Evolutionary conservation across 2,888 invertebrate species (phyloP).

Genomic region (Caenorhabditis doughertyi): DNA sequence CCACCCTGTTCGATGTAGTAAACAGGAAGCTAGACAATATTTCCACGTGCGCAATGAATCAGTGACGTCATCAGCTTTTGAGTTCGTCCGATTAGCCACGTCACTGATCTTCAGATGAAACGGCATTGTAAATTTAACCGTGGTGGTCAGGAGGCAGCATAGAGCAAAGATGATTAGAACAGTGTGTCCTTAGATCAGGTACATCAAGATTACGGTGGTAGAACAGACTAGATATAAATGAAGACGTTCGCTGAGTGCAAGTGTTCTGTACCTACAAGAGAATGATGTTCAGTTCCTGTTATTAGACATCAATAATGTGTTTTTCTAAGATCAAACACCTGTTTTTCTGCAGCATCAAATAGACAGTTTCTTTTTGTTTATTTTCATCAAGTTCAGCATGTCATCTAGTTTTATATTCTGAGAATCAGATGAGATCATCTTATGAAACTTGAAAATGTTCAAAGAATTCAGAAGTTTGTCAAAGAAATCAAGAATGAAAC

Average conservation of each 20-base stretch:
- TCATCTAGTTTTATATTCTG: neutral
- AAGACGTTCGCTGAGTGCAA: neutral
- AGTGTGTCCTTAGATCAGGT: conserved; percentile 11
- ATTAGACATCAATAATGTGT: conserved; percentile 8
- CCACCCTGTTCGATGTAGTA: conserved; percentile 13
- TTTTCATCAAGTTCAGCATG: neutral
- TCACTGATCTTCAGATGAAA: conserved; percentile 10
- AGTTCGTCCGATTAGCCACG: conserved; percentile 24
- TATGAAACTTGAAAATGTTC: conserved; percentile 3
- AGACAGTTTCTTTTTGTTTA: conserved; percentile 1
- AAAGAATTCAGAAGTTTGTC: conserved; percentile 1
- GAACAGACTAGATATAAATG: neutral
- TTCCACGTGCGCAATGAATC: conserved; percentile 20
- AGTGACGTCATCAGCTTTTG: conserved; percentile 34
- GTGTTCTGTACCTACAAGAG: neutral
- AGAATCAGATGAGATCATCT: neutral
- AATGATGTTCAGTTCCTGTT: conserved; percentile 2
- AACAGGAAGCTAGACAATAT: conserved; percentile 38
- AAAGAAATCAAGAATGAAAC: neutral
- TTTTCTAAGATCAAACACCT: conserved; percentile 26
- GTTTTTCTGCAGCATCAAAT: neutral
- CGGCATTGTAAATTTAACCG: neutral
- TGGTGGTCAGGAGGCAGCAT: neutral
- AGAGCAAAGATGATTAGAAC: conserved; percentile 17
- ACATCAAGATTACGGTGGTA: conserved; percentile 27